These are phyloP conservation scores for Trachythela sp. DNA, from an alignment of 64 coral and sea anemone species.

Conservation along the genomic window DNA sequence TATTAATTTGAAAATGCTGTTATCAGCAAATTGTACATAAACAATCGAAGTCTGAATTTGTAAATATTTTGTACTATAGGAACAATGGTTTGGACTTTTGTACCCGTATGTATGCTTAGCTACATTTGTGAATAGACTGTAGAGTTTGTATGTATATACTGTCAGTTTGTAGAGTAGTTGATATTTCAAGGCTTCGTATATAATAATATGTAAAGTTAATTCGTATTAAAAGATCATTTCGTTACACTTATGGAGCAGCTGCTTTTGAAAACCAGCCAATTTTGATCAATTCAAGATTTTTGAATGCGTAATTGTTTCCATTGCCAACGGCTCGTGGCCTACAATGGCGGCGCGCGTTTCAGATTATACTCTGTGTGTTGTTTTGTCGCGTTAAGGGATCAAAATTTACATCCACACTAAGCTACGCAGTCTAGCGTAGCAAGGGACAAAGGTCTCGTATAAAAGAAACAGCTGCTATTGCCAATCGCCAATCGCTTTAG, in stretches of 20 bases:
- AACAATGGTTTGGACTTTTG: neutral
- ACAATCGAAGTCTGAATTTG: neutral
- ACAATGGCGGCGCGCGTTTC: neutral
- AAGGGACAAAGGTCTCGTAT: neutral
- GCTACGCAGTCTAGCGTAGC: neutral
- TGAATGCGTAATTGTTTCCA: neutral
- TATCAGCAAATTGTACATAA: constrained; percentile 25
- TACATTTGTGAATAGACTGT: neutral
- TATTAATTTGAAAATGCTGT: neutral
- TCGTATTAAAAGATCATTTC: neutral
- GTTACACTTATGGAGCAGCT: neutral
- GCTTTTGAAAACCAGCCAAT: neutral
- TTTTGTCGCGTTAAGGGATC: neutral
- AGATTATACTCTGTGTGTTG: neutral
- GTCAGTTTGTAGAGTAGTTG: too few species aligned
- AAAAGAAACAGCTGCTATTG: neutral
- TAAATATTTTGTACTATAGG: neutral
- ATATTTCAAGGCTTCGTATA: neutral
- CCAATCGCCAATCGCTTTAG: neutral
- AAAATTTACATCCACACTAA: neutral
- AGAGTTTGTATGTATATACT: neutral
- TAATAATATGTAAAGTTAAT: neutral
- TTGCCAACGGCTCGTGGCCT: neutral
- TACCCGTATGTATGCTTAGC: neutral
- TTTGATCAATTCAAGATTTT: neutral